Percentiles rank a stretch among this genome's conserved stretches.
Conservation (phyloP, 1,140 invertebrate species). For the Centruroides sculpturatus region DNA sequence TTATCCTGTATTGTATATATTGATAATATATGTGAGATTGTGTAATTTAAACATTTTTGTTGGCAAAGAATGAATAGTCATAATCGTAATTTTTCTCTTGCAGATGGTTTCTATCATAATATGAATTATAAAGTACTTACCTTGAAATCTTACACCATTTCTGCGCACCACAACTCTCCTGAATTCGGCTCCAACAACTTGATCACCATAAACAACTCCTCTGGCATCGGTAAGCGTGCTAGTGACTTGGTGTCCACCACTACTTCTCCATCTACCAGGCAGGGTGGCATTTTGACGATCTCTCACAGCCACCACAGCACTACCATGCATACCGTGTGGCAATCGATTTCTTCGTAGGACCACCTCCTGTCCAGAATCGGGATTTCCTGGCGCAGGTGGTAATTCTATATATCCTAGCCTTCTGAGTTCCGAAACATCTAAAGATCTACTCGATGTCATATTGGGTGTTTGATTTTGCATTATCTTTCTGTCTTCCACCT, state of each 20-base stretch:
- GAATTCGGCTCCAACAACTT: conserved; percentile 1
- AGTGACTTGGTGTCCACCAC: not conserved
- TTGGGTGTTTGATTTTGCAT: not conserved
- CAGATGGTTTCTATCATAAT: too few species aligned
- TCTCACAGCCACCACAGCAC: too few species aligned
- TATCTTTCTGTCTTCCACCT: not conserved
- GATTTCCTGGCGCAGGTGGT: too few species aligned
- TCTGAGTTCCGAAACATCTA: conserved; percentile 9
- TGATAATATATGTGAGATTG: too few species aligned
- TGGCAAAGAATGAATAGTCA: too few species aligned
- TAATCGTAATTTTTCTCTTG: too few species aligned
- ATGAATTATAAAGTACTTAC: not conserved
- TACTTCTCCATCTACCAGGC: conserved; percentile 10
- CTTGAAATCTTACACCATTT: conserved; percentile 14
- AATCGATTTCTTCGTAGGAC: too few species aligned
- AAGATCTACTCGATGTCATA: conserved; percentile 7
- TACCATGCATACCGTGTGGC: too few species aligned
- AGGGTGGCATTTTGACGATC: conserved; percentile 1
- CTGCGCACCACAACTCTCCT: conserved; percentile 11
- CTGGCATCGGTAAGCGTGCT: not conserved
- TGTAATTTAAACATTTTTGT: too few species aligned
- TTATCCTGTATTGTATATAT: too few species aligned
- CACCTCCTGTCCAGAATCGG: too few species aligned
- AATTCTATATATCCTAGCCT: conserved; percentile 2
- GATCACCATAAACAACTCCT: not conserved